Percentiles rank a stretch among this genome's conserved stretches.
These are phyloP conservation scores for Episyrphus balteatus DNA, from an alignment of 1,140 invertebrate species.

Conservation along the genomic window DNA sequence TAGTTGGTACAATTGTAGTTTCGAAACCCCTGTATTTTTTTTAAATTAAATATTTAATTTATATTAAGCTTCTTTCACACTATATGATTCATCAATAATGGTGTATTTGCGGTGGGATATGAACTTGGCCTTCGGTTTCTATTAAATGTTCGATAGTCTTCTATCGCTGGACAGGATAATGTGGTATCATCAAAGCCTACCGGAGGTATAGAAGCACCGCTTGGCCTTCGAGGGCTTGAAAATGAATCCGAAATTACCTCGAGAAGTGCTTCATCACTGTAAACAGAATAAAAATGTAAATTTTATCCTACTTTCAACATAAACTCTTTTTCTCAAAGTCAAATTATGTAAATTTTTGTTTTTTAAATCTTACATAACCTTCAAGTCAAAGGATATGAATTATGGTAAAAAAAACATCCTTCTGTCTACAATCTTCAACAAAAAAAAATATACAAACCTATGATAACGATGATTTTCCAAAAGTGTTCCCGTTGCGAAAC, in stretches of 20 bases:
- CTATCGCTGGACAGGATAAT: conserved; percentile 39
- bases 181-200: conserved; percentile 31
- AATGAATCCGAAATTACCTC: conserved; percentile 40
- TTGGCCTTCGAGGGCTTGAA: conserved; percentile 33
- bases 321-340: too few species aligned
- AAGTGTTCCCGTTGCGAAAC: conserved; percentile 61
- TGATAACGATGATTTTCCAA: conserved; percentile 50
- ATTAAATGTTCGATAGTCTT: conserved; percentile 20
- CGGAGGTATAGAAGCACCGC: conserved; percentile 24
- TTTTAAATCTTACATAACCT: too few species aligned
- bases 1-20: too few species aligned
- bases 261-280: conserved; percentile 46
- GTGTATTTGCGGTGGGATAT: conserved; percentile 32
- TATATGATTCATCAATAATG: conserved; percentile 28
- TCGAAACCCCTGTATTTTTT: too few species aligned
- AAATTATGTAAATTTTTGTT: too few species aligned
- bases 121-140: conserved; percentile 22
- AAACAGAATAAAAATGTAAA: conserved; percentile 3
- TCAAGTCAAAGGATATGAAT: too few species aligned
- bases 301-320: too few species aligned
- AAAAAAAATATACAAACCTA: conserved; percentile 19
- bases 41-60: too few species aligned
- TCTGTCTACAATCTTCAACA: too few species aligned
- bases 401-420: too few species aligned
- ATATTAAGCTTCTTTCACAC: too few species aligned